Evolutionary conservation across 1,140 invertebrate genomes (phyloP).

Genomic region (Stratiolaelaps scimitus): DNA sequence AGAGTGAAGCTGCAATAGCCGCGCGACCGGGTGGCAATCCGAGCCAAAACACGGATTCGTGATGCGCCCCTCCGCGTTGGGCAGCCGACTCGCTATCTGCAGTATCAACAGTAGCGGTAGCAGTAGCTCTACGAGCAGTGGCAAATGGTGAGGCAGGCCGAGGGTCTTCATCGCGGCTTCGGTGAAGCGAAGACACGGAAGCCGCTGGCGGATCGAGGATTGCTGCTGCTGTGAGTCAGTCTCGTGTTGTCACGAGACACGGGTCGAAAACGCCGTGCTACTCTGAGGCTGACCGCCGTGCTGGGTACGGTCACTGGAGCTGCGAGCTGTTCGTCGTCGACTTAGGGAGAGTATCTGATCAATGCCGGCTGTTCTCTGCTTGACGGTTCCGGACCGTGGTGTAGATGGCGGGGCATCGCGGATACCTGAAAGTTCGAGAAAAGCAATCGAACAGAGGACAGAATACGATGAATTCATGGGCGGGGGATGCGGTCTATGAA

Average conservation of each 20-base stretch:
- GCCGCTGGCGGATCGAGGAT: too few species aligned
- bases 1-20: neutral
- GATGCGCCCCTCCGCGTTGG: neutral
- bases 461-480: too few species aligned
- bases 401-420: slow-evolving; percentile 6
- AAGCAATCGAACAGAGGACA: neutral
- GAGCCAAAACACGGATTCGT: neutral
- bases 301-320: too few species aligned
- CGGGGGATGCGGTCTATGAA: too few species aligned
- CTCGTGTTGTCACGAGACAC: neutral
- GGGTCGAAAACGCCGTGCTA: neutral
- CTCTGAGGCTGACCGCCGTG: too few species aligned
- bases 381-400: neutral
- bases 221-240: too few species aligned
- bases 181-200: neutral
- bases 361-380: too few species aligned
- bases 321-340: neutral
- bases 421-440: neutral
- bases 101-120: neutral
- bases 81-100: neutral
- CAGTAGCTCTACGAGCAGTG: neutral
- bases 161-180: slow-evolving; percentile 1
- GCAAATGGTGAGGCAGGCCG: too few species aligned
- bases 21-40: slow-evolving; percentile 1
- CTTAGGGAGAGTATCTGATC: neutral